A percentile compares a stretch with the other conserved stretches of the same genome.
Conservation (phyloP, 2,113 vertebrate species). For the Bujurquina vittata region DNA sequence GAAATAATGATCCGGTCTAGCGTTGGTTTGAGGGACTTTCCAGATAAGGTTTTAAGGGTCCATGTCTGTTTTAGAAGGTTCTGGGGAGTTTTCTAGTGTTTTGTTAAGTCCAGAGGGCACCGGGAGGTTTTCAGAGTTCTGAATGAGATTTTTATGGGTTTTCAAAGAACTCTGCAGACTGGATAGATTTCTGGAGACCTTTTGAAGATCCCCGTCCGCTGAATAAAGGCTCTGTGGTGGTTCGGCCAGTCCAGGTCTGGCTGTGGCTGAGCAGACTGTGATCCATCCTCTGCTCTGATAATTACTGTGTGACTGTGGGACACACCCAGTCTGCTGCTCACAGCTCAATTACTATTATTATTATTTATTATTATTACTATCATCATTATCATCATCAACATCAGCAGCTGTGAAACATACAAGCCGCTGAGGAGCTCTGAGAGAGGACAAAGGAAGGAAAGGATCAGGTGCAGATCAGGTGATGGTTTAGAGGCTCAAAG, state of each 20-base stretch:
- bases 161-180: too few species aligned
- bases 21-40: background rate
- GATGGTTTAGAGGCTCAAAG: too few species aligned
- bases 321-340: constrained; percentile 27
- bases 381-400: background rate
- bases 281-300: constrained; percentile 9
- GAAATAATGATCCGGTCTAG: too few species aligned
- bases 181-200: background rate
- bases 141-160: too few species aligned
- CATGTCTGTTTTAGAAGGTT: background rate
- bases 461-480: background rate
- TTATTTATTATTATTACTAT: background rate
- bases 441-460: background rate
- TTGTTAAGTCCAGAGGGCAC: background rate
- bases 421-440: background rate
- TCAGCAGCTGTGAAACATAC: too few species aligned
- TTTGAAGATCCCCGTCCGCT: too few species aligned
- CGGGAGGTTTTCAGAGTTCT: background rate
- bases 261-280: background rate
- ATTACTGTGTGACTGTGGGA: background rate
- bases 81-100: background rate
- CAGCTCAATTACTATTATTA: background rate
- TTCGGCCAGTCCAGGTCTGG: background rate
- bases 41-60: background rate
- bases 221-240: background rate